Conservation (phyloP, 2,888 invertebrate genomes). For the Melangyna quadrimaculata region DNA sequence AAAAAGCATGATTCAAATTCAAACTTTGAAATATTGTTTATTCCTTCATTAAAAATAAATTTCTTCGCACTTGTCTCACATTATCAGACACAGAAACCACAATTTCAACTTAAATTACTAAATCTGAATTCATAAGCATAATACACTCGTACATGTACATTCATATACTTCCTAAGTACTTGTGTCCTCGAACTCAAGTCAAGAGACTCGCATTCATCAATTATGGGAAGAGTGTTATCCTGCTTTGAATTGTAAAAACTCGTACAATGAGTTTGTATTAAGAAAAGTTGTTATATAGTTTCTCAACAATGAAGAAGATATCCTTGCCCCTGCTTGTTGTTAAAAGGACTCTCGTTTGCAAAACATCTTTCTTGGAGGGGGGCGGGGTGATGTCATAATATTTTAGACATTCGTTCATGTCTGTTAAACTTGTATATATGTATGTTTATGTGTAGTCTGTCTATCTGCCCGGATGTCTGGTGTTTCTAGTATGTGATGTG, state of each 20-base stretch:
- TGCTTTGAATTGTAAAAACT: conserved; percentile 67
- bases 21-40: conserved; percentile 10
- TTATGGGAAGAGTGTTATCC: conserved; percentile 20
- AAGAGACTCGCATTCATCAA: conserved; percentile 6
- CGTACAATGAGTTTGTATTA: conserved; percentile 65
- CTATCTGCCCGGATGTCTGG: conserved; percentile 58
- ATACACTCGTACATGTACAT: neutral
- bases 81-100: neutral
- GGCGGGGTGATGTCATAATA: conserved; percentile 8
- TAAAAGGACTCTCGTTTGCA: neutral
- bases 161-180: neutral
- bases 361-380: conserved; percentile 14
- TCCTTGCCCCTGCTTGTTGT: neutral
- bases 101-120: neutral
- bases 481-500: neutral
- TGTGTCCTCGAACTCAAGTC: conserved; percentile 2
- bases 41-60: conserved; percentile 25
- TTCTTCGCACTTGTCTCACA: conserved; percentile 31
- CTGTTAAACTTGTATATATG: conserved; percentile 48
- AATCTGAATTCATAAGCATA: neutral
- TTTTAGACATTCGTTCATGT: conserved; percentile 60
- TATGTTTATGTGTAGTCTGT: too few relatives aligned
- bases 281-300: conserved; percentile 41
- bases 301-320: neutral
- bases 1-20: neutral